These are phyloP conservation scores for Mormoops blainvillei DNA, from an alignment of 2,113 vertebrate species.

Conservation along the genomic window DNA sequence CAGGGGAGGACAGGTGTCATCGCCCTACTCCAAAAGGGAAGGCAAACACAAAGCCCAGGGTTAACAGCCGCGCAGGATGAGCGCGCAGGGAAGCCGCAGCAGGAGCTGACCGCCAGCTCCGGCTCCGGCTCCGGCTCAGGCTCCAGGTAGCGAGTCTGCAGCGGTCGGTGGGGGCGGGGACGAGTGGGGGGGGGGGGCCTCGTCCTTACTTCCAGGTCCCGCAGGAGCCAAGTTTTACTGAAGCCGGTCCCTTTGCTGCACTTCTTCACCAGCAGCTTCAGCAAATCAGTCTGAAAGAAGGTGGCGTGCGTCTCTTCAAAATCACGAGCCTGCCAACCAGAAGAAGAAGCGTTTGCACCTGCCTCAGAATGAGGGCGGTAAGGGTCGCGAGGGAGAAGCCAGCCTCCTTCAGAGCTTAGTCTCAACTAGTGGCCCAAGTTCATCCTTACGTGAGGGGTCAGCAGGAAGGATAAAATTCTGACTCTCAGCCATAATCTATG, in stretches of 20 bases:
- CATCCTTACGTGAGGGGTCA: not conserved
- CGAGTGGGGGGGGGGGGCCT: too few species aligned
- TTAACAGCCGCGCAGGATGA: not conserved
- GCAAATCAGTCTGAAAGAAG: constrained; percentile 90
- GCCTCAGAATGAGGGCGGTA: not conserved
- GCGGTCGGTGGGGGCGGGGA: too few species aligned
- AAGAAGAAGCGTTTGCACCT: not conserved
- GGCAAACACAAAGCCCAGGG: not conserved
- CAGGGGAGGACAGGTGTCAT: not conserved
- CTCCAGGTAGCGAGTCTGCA: too few species aligned
- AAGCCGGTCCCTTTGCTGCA: constrained; percentile 98
- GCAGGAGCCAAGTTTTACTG: constrained; percentile 96
- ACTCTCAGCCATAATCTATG: not conserved
- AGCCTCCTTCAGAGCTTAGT: not conserved
- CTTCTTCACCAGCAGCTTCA: constrained; percentile 94
- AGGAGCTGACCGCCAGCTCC: not conserved
- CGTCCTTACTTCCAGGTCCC: constrained; percentile 92
- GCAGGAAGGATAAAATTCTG: not conserved
- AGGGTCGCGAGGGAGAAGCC: not conserved
- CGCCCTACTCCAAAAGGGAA: constrained; percentile 17
- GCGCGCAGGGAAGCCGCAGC: not conserved
- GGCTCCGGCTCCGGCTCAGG: too few species aligned
- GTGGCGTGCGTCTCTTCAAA: constrained; percentile 88
- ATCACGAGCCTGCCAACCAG: constrained; percentile 84
- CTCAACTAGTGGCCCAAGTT: not conserved